These are phyloP conservation scores for Sussaba pulchella DNA, from an alignment of 2,888 invertebrate species.

Conservation along the genomic window DNA sequence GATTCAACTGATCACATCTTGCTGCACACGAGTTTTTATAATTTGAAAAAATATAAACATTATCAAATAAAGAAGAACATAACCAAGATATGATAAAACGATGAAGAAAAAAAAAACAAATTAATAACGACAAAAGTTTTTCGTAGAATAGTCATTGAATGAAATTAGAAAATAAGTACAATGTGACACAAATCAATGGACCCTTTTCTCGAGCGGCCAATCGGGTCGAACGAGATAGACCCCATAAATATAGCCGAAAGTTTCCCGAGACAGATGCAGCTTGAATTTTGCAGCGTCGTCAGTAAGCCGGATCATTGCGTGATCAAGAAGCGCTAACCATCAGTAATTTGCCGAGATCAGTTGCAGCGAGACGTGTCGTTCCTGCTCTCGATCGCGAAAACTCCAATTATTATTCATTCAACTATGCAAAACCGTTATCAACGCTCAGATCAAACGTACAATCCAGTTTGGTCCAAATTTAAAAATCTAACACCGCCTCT, in stretches of 20 bases:
- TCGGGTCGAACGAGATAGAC: too few relatives aligned
- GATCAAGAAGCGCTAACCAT: too few relatives aligned
- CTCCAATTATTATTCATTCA: not conserved
- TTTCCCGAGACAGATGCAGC: too few relatives aligned
- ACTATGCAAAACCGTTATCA: conserved; percentile 39
- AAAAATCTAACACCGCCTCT: not conserved
- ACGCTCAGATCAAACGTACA: conserved; percentile 3
- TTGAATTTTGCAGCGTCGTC: too few relatives aligned
- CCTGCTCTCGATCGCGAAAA: not conserved
- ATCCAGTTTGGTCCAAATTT: not conserved
- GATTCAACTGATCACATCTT: not conserved
- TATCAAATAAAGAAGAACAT: not conserved
- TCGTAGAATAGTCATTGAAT: not conserved
- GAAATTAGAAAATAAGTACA: not conserved
- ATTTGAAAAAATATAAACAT: not conserved
- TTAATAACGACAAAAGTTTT: not conserved
- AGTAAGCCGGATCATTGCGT: not conserved
- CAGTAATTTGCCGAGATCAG: conserved; percentile 22
- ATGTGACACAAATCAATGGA: too few relatives aligned
- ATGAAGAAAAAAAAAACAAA: not conserved
- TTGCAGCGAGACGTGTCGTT: conserved; percentile 12
- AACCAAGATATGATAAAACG: not conserved
- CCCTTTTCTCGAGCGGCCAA: too few relatives aligned
- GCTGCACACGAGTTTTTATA: not conserved
- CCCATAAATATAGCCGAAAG: too few relatives aligned